Evolutionary conservation across 2,113 vertebrate genomes (phyloP).

Genomic region (Toxotes chatareus): DNA sequence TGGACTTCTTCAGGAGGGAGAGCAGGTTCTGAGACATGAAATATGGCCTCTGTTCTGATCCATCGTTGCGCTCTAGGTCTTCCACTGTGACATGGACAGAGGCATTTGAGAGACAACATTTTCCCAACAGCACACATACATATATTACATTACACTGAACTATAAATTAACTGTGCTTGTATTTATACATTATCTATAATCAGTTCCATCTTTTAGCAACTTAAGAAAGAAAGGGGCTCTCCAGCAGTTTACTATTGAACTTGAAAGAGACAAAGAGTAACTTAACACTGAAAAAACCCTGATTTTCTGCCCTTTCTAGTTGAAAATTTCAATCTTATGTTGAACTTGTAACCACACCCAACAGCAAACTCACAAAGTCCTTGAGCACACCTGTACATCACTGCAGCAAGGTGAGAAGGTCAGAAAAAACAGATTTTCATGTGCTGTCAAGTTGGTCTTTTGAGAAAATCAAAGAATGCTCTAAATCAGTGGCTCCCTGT

Average conservation of each 20-base stretch:
- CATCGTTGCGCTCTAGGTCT: conserved; percentile 93
- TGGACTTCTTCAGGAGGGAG: conserved; percentile 88
- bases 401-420: background rate
- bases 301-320: background rate
- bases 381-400: background rate
- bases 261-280: background rate
- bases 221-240: background rate
- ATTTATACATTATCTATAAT: background rate
- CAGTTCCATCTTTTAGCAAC: background rate
- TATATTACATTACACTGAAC: background rate
- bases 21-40: conserved; percentile 91
- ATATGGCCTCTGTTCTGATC: conserved; percentile 89
- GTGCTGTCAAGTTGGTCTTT: background rate
- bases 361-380: too few relatives aligned
- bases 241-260: background rate
- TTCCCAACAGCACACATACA: background rate
- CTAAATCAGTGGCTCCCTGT: background rate
- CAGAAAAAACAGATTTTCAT: background rate
- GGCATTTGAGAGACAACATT: conserved; percentile 45
- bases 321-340: background rate
- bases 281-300: background rate
- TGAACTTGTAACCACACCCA: too few relatives aligned
- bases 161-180: background rate
- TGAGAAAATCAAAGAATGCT: background rate
- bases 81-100: conserved; percentile 88